These are phyloP conservation scores for Eupithecia tripunctaria DNA, from an alignment of 2,888 invertebrate species.

Conservation along the genomic window DNA sequence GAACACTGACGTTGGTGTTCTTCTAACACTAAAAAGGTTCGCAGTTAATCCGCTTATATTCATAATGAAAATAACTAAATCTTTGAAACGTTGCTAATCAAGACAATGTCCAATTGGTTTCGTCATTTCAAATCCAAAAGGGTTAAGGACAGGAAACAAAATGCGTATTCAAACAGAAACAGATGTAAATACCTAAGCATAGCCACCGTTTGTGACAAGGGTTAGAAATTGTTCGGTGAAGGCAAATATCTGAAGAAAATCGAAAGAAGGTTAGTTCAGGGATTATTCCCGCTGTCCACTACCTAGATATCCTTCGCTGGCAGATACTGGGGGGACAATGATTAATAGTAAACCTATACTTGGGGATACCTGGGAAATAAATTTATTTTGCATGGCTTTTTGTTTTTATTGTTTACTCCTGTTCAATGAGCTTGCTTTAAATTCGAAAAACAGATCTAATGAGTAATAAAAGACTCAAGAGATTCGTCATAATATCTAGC, in stretches of 20 bases:
- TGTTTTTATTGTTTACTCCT: too few species aligned
- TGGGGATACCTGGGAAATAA: too few species aligned
- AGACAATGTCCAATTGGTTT: background rate
- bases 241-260: background rate
- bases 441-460: too few species aligned
- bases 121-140: background rate
- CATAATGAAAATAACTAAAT: too few species aligned
- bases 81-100: background rate
- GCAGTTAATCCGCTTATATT: too few species aligned
- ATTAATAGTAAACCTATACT: too few species aligned
- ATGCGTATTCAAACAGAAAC: constrained; percentile 7
- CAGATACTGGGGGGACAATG: background rate
- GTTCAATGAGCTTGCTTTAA: too few species aligned
- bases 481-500: too few species aligned
- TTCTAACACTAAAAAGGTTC: too few species aligned
- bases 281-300: background rate
- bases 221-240: background rate
- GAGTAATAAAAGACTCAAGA: too few species aligned
- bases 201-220: background rate
- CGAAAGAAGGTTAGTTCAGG: background rate
- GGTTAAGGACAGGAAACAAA: constrained; percentile 1
- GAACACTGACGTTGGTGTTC: too few species aligned
- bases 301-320: background rate
- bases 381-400: too few species aligned
- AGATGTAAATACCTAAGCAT: background rate